Percentiles rank a stretch among this genome's conserved stretches.
These are phyloP conservation scores for Pampusana beccarii DNA, from an alignment of 2,113 vertebrate species.

Conservation along the genomic window DNA sequence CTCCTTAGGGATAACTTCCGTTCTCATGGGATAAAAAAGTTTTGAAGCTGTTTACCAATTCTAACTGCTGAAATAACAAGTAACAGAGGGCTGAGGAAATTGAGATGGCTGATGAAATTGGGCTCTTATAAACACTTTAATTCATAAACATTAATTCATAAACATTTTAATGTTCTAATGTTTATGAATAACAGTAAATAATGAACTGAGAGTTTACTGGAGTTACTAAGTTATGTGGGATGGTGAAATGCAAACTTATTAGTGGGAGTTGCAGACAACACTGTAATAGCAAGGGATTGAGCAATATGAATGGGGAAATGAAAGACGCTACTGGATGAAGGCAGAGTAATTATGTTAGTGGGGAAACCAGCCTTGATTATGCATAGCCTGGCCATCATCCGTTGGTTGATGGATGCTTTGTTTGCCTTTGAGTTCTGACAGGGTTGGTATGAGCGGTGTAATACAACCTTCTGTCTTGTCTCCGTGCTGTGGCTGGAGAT, in stretches of 20 bases:
- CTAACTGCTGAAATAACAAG: neutral
- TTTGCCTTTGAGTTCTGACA: neutral
- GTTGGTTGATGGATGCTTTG: neutral
- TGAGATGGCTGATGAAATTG: neutral
- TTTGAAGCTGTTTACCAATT: neutral
- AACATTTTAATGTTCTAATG: neutral
- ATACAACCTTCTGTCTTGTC: neutral
- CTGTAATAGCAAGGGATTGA: neutral
- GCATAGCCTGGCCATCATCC: neutral
- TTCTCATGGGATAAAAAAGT: neutral
- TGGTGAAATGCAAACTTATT: neutral
- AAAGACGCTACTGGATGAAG: neutral
- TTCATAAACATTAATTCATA: neutral
- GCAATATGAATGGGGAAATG: neutral
- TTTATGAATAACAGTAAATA: neutral
- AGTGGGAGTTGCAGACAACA: neutral
- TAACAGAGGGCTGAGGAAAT: neutral
- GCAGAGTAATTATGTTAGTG: neutral
- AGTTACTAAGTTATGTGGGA: neutral
- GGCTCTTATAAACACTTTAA: neutral
- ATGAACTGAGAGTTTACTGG: neutral
- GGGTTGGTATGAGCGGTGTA: neutral
- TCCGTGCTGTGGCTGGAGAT: neutral
- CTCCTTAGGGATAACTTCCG: neutral
- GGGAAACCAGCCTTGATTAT: neutral